Evolutionary conservation across 2,113 vertebrate species (phyloP), one percentile per base, ranked within the genome.

Genomic region (Macquaria ambigua): DNA sequence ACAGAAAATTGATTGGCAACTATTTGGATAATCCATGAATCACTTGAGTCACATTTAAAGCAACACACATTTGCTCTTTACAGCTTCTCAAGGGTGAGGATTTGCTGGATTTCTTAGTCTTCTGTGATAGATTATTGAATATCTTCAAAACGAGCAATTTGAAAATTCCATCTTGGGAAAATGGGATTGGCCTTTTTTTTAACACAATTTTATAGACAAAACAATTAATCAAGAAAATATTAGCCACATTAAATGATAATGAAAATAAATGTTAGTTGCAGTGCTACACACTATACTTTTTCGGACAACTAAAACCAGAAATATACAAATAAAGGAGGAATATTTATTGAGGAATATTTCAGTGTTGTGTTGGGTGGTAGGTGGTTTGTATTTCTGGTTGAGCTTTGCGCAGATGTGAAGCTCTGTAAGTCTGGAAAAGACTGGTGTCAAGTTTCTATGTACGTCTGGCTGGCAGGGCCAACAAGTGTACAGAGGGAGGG

Each of bases 381-480:
- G 80, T 81, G 82, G 82, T 83, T 87, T 82, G 69, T 87, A 73
- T 82, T 88, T 84, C 64, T 81, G 70, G 84, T 84, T 20, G 41
- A 81, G 84, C 50, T 72, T 55, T 85, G 70, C 83, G 79, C 88
- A 84, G 87, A 92, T 80, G 81, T 75, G 74, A 79, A 77, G 80
- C 80, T 89, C 76, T 87, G 77, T 73, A 55, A 43, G 82, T 93
- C 90, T 87, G 84, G 82, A 78, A 83, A 82, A 69, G 86, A 55
- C 81, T 48, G 84, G 92, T 90, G 89, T 94, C 90, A 61, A 52
- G 82, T 94, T 92, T 86, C 92, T 74, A 9, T 67, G 86, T 70
- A 20, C 2, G 84, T 88, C 88, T 93, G 87, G 86, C 74, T 93
- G 91, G 88, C 84, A 90, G 74, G 70, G 66, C 80, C 79, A 81